Evolutionary conservation across 2,113 vertebrate genomes (phyloP), one percentile per base, ranked within the genome.

Genomic region (Catagonus wagneri): DNA sequence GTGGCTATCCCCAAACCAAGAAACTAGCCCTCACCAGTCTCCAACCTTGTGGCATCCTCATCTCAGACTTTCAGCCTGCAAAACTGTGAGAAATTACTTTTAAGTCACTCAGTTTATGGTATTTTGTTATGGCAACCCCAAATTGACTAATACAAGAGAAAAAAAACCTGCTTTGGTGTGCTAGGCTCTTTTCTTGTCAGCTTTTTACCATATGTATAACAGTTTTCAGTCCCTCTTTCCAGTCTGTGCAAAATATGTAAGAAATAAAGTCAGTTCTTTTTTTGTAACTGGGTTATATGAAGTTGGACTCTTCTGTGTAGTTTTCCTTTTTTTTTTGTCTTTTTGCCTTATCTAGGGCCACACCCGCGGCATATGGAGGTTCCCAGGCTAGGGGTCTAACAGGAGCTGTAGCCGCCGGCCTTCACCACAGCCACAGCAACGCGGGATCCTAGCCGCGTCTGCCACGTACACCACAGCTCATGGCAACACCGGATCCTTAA

Each of bases 191-290:
- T 71, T 63, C 81, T 32, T 65, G 20, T 83, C 52, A 20, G 13
- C 32, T 86, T 32, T 60, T 89, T 9, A 25, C 27, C 34, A 1
- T 36, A 15, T 79, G 29, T 50, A 3, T 71, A 61, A 17, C 54
- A 22, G 39, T 25, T 60, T 36, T 74, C 32, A 54, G 29, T 75
- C 58, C 29, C 60, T 72, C 7, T 86, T 76, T 87, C 52, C 29
- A 56, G 29, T 34, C 66, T 96, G 50, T 96, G 56, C 44, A 29
- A 87, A 79, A 56, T 44, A 19, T 61, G 1, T 94, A 60, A 95
- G 72, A 94, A 96, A 92, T 96, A 93, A 96, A 96, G 32, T 80
- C 66, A 13, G n/a, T 29, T 16, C 14, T 76, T 39, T 83, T 83
- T 80, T 83, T 63, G 63, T 60, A n/a, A 36, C 39, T 52, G 12